Base-by-base conservation (phyloP, 2,888 invertebrate genomes). In the Lapara coniferarum region DNA sequence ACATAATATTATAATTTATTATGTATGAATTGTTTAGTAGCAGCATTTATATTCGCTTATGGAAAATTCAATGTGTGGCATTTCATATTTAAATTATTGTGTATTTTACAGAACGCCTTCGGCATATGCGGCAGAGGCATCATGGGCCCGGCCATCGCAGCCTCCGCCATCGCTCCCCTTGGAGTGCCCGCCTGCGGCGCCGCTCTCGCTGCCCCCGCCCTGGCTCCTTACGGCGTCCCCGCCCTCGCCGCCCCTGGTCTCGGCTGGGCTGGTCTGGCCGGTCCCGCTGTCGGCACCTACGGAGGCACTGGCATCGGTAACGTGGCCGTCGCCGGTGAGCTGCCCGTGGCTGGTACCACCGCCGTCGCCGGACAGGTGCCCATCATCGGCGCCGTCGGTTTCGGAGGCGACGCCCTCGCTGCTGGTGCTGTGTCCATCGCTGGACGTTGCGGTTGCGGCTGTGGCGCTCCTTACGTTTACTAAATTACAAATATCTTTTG, bases 331-430 rank as follows among this genome's bases (percentile, higher is more conserved):
- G 78, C 76, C 14, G 84, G 84, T 12, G 80, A 80, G 69, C 71
- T 85, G 49, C 63, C 63, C 63, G 63, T 63, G 63, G 75, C 75
- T n/a, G 86, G 84, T 63, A 74, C 77, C 59, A 80, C 82, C 46
- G 73, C 77, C 69, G 78, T 84, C 56, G 75, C 77, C 10, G 84
- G 85, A 66, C 79, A 80, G 67, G 79, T 85, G 46, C 85, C 86
- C 56, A 81, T 83, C 69, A 77, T 81, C 46, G 83, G 85, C 67
- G 77, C 80, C n/a, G 85, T 85, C 37, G 75, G 76, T 19, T 83
- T 83, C 78, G 72, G 75, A 30, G 85, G 85, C 14, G 68, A 68
- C 46, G 78, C 83, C 46, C 78, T 78, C 49, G 84, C 83, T 69
- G 74, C 73, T 55, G 83, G 82, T 66, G 71, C 75, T 53, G 81